These are phyloP conservation scores for Bothrops jararaca DNA, from an alignment of 2,113 vertebrate species.

Conservation along the genomic window DNA sequence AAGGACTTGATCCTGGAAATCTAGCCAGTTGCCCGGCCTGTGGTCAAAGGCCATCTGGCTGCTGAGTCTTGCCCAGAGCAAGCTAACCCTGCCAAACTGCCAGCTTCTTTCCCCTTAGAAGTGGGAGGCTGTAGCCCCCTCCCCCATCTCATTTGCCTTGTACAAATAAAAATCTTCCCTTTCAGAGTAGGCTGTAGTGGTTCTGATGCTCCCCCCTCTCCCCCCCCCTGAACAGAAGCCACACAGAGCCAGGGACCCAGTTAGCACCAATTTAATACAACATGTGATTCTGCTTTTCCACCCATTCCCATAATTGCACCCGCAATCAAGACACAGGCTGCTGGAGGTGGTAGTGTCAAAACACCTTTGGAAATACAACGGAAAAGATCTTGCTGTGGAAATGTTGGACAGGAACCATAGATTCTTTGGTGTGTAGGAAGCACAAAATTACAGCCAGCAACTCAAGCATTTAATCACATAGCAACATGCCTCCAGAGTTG, in stretches of 20 bases:
- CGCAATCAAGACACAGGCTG: background rate
- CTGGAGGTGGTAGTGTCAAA: background rate
- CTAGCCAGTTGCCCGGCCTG: background rate
- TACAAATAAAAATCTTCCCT: background rate
- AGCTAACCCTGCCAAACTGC: background rate
- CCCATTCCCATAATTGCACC: background rate
- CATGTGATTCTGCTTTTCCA: background rate
- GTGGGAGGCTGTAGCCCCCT: background rate
- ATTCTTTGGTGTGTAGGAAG: constrained; percentile 24
- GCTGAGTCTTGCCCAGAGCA: background rate
- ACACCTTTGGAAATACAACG: background rate
- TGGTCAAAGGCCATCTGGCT: no score
- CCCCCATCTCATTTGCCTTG: background rate
- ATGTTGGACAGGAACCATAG: background rate
- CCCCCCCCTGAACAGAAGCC: background rate
- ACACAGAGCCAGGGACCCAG: background rate
- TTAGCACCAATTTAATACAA: constrained; percentile 16
- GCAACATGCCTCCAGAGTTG: background rate
- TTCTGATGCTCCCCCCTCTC: no score
- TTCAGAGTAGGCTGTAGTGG: background rate
- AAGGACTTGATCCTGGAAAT: background rate
- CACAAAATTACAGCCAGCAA: background rate
- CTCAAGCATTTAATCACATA: constrained; percentile 14
- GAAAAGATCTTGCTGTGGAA: background rate
- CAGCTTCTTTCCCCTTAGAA: background rate